A percentile compares a stretch with the other conserved stretches of the same genome.
Conservation (phyloP, 2,797 vertebrate species). For the Gymnocypris eckloni region DNA sequence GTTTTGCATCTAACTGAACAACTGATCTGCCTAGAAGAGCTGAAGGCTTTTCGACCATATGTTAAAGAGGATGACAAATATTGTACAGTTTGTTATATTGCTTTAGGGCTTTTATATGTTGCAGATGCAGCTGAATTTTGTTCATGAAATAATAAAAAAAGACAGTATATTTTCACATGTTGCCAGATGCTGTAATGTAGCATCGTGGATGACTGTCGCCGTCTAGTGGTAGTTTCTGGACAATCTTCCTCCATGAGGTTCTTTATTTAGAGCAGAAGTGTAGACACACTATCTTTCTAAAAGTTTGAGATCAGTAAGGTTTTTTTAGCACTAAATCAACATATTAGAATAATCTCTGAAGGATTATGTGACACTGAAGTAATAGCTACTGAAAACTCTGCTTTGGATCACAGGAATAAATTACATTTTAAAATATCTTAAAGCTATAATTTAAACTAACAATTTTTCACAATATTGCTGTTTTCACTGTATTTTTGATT, state of each 20-base stretch:
- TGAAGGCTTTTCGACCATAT: background rate
- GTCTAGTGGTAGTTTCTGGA: conserved; percentile 25
- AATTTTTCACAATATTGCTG: background rate
- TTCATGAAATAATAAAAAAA: background rate
- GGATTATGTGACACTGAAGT: background rate
- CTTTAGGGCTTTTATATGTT: background rate
- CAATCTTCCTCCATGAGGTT: background rate
- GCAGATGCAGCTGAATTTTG: background rate
- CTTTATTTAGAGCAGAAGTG: conserved; percentile 8
- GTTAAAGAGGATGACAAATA: background rate
- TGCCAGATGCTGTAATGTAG: background rate
- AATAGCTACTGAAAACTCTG: background rate
- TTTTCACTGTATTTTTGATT: background rate
- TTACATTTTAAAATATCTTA: background rate
- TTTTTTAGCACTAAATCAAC: background rate
- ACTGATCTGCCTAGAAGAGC: background rate
- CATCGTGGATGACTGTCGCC: background rate
- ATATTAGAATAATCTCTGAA: background rate
- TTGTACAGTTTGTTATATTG: background rate
- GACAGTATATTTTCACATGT: too few relatives aligned
- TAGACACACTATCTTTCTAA: background rate
- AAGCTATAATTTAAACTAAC: background rate
- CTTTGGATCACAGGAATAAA: background rate
- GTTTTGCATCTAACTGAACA: background rate
- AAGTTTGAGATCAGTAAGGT: background rate